phyloP scores from a whole-genome alignment of 35 echinoderm and acorn worm genomes.

The Heliocidaris tuberculata region DNA sequence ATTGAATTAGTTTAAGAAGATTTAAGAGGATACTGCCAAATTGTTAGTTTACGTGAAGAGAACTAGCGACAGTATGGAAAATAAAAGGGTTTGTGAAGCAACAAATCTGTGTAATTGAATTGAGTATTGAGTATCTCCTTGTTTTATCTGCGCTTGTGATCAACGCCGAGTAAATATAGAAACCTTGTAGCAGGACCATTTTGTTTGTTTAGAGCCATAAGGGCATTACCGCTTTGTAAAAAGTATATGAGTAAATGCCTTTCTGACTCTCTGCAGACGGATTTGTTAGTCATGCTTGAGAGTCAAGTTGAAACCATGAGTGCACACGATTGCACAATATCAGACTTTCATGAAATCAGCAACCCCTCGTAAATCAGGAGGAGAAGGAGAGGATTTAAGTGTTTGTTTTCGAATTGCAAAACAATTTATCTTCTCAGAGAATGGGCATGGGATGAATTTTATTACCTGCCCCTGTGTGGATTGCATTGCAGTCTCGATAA shows the following conservation, averaged over 20 bases:
- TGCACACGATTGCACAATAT: background rate
- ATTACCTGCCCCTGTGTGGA: conserved; percentile 8
- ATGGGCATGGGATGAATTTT: conserved; percentile 28
- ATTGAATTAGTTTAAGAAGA: background rate
- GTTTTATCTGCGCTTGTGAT: background rate
- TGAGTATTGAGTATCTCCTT: background rate
- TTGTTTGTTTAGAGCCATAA: background rate
- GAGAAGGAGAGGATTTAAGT: conserved; percentile 37
- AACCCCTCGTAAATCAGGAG: background rate
- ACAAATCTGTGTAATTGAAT: background rate
- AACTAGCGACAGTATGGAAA: background rate
- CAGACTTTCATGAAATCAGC: background rate
- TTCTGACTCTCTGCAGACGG: too few species aligned
- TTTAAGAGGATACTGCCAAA: background rate
- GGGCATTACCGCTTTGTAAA: too few species aligned
- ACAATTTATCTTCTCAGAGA: conserved; percentile 28
- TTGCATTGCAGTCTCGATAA: background rate
- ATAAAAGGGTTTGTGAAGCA: background rate
- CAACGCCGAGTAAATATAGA: background rate
- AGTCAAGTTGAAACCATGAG: conserved; percentile 1
- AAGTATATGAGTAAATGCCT: too few species aligned
- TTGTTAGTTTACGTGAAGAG: background rate
- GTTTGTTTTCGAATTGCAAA: conserved; percentile 23
- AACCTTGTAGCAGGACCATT: background rate
- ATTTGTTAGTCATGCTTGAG: background rate